Evolutionary conservation across 2,888 invertebrate genomes (phyloP), one percentile per base, ranked within the genome.

Genomic region (Harmothoe impar): DNA sequence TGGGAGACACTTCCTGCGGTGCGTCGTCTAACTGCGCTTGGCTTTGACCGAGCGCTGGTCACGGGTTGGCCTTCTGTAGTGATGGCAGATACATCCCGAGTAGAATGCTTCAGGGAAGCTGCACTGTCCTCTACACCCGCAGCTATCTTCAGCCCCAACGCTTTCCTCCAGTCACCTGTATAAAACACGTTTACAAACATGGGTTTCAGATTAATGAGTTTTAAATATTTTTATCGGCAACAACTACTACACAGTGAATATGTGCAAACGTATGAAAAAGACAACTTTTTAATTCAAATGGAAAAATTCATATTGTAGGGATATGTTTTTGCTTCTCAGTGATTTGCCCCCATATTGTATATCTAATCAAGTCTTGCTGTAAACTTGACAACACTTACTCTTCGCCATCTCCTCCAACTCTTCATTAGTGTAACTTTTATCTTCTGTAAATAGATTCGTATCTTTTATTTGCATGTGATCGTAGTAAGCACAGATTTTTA

Each of bases 161-260:
- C 84, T 43, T 84, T 33, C 23, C 33, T 84, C 84, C 84, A 84
- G 52, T 84, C 43, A 3, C 5, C 84, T 84, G 35, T 51, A 20
- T 12, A n/a, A 62, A 62, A 62, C 5, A 10, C 10, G 3, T 43
- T 43, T 10, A 43, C 43, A 43, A n/a, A 43, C 43, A 43, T 7
- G 10, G 10, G 43, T 43, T 43, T 7, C 10, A 10, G 3, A 43
- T 43, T 43, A 3, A 43, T n/a, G n/a, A n/a, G n/a, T n/a, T n/a
- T n/a, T 43, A 43, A 3, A 43, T 43, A 43, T 43, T 43, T 43
- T 43, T 43, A 7, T 43, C 10, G 43, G 43, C 43, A 43, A 43
- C 3, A 7, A 43, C 43, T 7, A 7, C 5, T 43, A 43, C 43
- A 3, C 43, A 43, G 10, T n/a, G n/a, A n/a, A n/a, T n/a, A n/a